Evolutionary conservation across 1,140 invertebrate species (phyloP).

Genomic region (Drosophila ironensis): DNA sequence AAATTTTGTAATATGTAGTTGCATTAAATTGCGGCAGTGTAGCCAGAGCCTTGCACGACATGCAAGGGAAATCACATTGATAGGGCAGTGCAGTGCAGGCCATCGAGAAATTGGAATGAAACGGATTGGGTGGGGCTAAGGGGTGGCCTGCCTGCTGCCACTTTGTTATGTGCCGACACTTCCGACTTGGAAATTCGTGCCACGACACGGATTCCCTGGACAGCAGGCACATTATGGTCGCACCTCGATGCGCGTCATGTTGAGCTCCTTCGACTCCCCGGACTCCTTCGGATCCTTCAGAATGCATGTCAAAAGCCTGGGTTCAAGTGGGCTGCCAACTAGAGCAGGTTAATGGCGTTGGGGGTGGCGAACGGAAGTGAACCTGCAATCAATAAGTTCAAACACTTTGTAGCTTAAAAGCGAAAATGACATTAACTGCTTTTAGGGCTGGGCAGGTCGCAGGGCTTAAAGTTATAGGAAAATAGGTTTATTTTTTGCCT

Average conservation of each 20-base stretch:
- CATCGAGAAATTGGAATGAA: slow-evolving; percentile 16
- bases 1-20: too few species aligned
- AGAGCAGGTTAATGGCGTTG: slow-evolving; percentile 50
- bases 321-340: slow-evolving; percentile 46
- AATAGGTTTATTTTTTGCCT: too few species aligned
- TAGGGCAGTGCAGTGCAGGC: slow-evolving; percentile 36
- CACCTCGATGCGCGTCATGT: slow-evolving; percentile 48
- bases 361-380: background rate
- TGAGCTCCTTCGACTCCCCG: slow-evolving; percentile 25
- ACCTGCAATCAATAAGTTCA: slow-evolving; percentile 34
- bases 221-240: slow-evolving; percentile 45
- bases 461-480: too few species aligned
- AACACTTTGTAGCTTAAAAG: slow-evolving; percentile 10
- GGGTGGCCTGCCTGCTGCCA: slow-evolving; percentile 17
- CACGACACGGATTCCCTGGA: slow-evolving; percentile 47
- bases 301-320: slow-evolving; percentile 37
- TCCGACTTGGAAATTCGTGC: slow-evolving; percentile 50
- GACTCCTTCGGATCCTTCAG: slow-evolving; percentile 7
- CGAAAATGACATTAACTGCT: background rate
- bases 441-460: background rate
- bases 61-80: slow-evolving; percentile 48
- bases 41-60: slow-evolving; percentile 38
- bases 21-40: background rate
- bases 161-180: slow-evolving; percentile 52
- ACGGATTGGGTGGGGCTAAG: background rate